Evolutionary conservation across 2,113 vertebrate genomes (phyloP).

Genomic region (Cyprinus carpio): DNA sequence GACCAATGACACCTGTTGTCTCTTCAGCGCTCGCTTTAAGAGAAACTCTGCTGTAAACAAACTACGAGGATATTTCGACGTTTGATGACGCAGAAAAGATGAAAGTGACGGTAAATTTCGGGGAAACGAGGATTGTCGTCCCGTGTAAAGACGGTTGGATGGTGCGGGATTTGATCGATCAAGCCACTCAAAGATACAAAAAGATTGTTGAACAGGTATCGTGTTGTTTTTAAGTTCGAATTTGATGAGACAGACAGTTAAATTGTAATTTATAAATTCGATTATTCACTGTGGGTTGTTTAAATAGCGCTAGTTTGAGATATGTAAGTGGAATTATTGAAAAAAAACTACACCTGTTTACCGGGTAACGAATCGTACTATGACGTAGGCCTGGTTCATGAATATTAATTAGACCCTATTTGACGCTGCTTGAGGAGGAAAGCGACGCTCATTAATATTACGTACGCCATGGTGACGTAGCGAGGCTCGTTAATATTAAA

Average conservation of each 20-base stretch:
- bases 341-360: conserved; percentile 11
- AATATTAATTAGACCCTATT: background rate
- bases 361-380: conserved; percentile 4
- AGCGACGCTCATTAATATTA: conserved; percentile 2
- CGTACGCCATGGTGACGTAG: rapidly evolving
- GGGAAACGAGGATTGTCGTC: conserved; percentile 84
- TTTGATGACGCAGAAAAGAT: conserved; percentile 65
- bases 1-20: conserved; percentile 73
- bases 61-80: background rate
- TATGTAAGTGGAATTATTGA: background rate
- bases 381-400: background rate
- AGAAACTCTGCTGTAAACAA: background rate
- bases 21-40: background rate
- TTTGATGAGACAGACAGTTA: no score
- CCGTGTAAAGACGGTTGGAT: conserved; percentile 85
- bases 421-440: background rate
- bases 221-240: background rate
- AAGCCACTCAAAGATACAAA: conserved; percentile 86
- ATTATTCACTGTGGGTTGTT: background rate
- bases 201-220: conserved; percentile 84
- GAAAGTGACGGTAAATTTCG: conserved; percentile 92
- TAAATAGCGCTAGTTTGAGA: background rate
- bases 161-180: conserved; percentile 84
- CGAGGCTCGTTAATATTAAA: background rate
- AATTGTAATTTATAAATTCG: background rate